Base-by-base conservation (phyloP, 2,888 invertebrate genomes). In the Dugesia japonica region DNA sequence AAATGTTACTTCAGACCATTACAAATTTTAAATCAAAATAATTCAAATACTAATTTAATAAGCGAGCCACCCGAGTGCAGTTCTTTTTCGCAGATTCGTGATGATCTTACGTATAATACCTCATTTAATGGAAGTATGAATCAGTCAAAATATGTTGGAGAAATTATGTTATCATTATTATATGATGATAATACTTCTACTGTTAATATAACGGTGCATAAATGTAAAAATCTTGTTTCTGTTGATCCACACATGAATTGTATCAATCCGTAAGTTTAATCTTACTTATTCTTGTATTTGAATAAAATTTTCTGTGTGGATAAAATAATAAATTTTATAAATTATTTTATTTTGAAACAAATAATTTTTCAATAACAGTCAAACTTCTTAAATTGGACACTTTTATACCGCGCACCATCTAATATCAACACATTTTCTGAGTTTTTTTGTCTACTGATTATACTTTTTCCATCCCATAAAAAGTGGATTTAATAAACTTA, bases 1-100 rank as follows among this genome's bases (percentile, higher is more conserved):
- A 56, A 56, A 56, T 56, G n/a, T 56, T 56, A 56, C 23, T 56
- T 56, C 23, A 56, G 56, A 56, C 56, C 56, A 4, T 56, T 56
- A 56, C 56, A 56, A n/a, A 56, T 56, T n/a, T 56, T 23, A n/a
- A 56, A 56, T 56, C 56, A 56, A 56, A 56, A 20, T 56, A 56
- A 4, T 56, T 9, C 56, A 20, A 56, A 56, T 56, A 56, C 56
- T 56, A 56, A 56, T 56, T 7, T 20, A 7, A n/a, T 23, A 7
- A 56, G n/a, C 23, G 56, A 56, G 4, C 17, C 56, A n/a, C n/a
- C 56, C 4, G 56, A 56, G n/a, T 7, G n/a, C 56, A 20, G 4
- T 23, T 56, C 56, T 13, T 56, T 56, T 56, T n/a, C 56, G 4
- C 56, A 56, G 56, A 56, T n/a, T 56, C 56, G 56, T 13, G 4